These are phyloP conservation scores for Glareola pratincola DNA, from an alignment of 2,113 vertebrate species.

Conservation along the genomic window DNA sequence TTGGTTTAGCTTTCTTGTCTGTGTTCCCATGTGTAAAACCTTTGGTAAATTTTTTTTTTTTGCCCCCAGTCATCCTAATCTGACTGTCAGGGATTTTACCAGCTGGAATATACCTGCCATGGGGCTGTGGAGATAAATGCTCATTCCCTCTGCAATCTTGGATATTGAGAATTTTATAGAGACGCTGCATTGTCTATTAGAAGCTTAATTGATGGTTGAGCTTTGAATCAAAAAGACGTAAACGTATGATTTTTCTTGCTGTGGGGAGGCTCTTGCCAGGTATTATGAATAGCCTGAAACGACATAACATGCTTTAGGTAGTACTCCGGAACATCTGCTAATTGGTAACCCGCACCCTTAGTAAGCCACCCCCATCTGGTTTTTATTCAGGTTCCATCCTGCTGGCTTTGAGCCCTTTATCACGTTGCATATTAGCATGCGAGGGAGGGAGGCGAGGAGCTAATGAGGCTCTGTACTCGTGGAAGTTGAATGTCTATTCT, in stretches of 20 bases:
- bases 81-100: background rate
- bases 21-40: background rate
- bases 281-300: background rate
- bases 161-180: background rate
- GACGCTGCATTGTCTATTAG: background rate
- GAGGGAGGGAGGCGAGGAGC: background rate
- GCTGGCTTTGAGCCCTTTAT: background rate
- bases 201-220: background rate
- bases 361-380: background rate
- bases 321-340: background rate
- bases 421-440: fast-evolving
- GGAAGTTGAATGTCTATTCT: background rate
- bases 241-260: fast-evolving
- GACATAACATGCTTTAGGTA: background rate
- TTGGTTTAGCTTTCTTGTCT: background rate
- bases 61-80: background rate
- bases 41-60: background rate
- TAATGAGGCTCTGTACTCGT: background rate
- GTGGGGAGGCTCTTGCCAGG: background rate
- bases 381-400: background rate
- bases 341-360: background rate
- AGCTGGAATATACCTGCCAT: background rate
- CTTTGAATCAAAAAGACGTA: background rate
- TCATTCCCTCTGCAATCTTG: background rate
- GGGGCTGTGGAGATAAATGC: background rate